Evolutionary conservation across 2,888 invertebrate genomes (phyloP), one percentile per base, ranked within the genome.

Genomic region (Xestia ashworthii): DNA sequence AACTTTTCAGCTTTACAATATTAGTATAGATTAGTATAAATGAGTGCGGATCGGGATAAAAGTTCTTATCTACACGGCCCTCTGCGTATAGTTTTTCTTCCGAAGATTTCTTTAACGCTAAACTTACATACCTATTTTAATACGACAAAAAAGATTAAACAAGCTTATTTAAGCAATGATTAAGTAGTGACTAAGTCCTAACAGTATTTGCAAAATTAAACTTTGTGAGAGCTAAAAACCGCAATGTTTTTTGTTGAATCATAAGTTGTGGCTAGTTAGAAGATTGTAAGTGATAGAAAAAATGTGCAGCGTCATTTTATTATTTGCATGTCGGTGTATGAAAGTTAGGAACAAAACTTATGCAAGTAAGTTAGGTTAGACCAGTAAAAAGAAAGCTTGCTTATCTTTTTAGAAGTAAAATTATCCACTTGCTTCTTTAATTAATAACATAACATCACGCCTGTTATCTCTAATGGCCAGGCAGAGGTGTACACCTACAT

Each of bases 171-270:
- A 38, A 55, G 12, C 38, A 46, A 62, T 58, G 44, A 50, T 65
- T 25, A 71, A 65, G 38, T 38, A 53, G 38, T 69, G 64, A 76
- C 38, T 55, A 32, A 68, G 6, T 65, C 5, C 48, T 67, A 77
- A 77, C 77, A 67, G 76, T 81, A 62, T 81, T 76, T 71, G 48
- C 19, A 9, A 67, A 78, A 82, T 77, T 64, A 72, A 72, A 82
- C 53, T 78, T 16, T 16, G 53, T 65, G 62, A 53, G 72, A 68
- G 58, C 46, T 82, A 19, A 14, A 62, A 77, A 81, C 72, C 68
- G 41, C 69, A 60, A 48, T 46, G 58, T 66, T 81, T 81, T 81
- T 70, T 82, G 82, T 66, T 65, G 58, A 72, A 60, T 72, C 68
- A 70, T 64, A 60, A 66, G 16, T 55, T 48, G 32, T 66, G 64